A percentile compares a stretch with the other conserved stretches of the same genome.
phyloP scores from a whole-genome alignment of 2,113 vertebrate genomes.

The Anolis carolinensis region DNA sequence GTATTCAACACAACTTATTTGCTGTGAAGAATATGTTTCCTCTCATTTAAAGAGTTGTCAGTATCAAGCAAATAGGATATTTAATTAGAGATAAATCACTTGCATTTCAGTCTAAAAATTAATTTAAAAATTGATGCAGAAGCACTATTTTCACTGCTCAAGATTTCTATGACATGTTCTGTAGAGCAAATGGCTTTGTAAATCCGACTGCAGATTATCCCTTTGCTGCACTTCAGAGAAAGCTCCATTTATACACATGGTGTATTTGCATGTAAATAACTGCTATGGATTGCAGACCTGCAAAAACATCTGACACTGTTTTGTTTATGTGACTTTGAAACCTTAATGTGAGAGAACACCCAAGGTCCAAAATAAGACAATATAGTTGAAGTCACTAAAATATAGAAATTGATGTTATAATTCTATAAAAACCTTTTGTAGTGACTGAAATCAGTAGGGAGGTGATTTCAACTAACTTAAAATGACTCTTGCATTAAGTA shows the following conservation, averaged over 20 bases:
- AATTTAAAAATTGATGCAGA: background rate
- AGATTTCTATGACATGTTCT: background rate
- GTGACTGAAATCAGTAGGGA: background rate
- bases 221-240: background rate
- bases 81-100: background rate
- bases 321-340: too few relatives aligned
- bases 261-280: background rate
- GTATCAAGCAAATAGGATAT: background rate
- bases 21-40: too few relatives aligned
- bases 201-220: background rate
- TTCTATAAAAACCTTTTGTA: background rate
- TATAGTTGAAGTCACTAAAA: background rate
- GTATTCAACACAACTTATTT: background rate
- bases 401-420: background rate
- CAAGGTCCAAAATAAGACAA: background rate
- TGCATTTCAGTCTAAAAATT: conserved; percentile 2
- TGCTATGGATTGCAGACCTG: background rate
- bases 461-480: background rate
- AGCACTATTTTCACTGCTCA: background rate
- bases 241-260: background rate
- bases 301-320: background rate
- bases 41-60: background rate
- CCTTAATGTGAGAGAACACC: background rate
- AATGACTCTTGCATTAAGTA: background rate
- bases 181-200: background rate